Evolutionary conservation across 1,140 invertebrate genomes (phyloP).

Genomic region (Armadillidium nasatum): DNA sequence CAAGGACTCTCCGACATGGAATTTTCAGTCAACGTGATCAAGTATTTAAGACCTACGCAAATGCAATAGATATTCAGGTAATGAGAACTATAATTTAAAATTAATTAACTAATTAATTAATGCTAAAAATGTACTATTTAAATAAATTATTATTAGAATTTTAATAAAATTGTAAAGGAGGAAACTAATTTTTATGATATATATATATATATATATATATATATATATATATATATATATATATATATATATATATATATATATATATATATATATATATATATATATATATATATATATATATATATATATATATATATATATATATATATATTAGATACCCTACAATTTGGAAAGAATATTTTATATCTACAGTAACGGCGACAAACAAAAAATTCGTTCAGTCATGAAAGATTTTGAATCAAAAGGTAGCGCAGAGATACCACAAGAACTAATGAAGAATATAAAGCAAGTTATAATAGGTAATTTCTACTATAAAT

Average conservation of each 20-base stretch:
- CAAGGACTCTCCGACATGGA: neutral
- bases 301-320: too few relatives aligned
- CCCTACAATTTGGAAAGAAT: neutral
- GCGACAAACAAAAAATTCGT: neutral
- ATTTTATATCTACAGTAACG: constrained; percentile 1
- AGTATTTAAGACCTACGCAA: neutral
- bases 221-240: too few relatives aligned
- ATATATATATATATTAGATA: neutral
- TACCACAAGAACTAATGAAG: neutral
- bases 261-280: too few relatives aligned
- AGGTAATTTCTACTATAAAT: neutral
- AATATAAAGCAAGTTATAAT: neutral
- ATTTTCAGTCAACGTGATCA: neutral
- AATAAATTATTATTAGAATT: too few relatives aligned
- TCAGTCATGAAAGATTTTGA: neutral
- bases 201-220: too few relatives aligned
- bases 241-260: too few relatives aligned
- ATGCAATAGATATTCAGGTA: constrained; percentile 20
- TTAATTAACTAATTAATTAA: too few relatives aligned
- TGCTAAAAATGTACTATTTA: too few relatives aligned
- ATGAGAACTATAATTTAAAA: too few relatives aligned
- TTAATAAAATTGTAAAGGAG: too few relatives aligned
- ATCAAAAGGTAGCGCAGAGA: neutral
- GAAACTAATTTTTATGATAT: too few relatives aligned
- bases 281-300: too few relatives aligned